Evolutionary conservation across 2,888 invertebrate genomes (phyloP), one percentile per base, ranked within the genome.

Genomic region (Lasioglossum zephyrum): DNA sequence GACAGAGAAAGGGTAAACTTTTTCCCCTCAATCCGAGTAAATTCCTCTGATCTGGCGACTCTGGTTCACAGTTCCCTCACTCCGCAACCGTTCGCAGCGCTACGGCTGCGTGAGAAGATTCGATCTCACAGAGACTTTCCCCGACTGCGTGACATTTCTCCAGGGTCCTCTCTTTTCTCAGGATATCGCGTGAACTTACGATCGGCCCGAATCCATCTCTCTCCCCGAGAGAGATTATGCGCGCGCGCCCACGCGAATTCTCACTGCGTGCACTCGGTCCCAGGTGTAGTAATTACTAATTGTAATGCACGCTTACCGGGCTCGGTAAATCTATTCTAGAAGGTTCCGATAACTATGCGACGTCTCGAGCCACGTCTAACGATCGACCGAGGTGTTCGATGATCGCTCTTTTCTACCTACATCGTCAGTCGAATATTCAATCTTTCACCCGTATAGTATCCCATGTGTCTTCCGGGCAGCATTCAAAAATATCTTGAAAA

Each of bases 201-300:
- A 84, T 84, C 82, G 70, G 74, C 66, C 69, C 41, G 69, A 13
- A 75, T 60, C 82, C 79, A 81, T 87, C 81, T 75, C 47, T 79
- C 81, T 81, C 81, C 77, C 81, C 79, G 77, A 60, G 60, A 60
- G 57, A 60, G 11, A 60, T 63, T 81, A 60, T 76, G 74, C 75
- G 47, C 44, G 49, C 53, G 77, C 90, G 91, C 91, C 91, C 87
- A 91, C 91, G 89, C 83, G 73, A 70, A 79, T 85, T 84, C 84
- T 73, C 87, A 81, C 73, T 72, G 80, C 74, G 88, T 85, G 85
- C 85, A 87, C 84, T 79, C 89, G 90, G 91, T 89, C 89, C 74
- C 36, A 70, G 82, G 49, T 85, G 90, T 91, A 91, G 90, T 91
- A 91, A 91, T 91, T 91, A 91, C 91, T 91, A 90, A 91, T 91